A percentile compares a stretch with the other conserved stretches of the same genome.
phyloP scores from a whole-genome alignment of 2,797 vertebrate species.

The Anguilla anguilla region DNA sequence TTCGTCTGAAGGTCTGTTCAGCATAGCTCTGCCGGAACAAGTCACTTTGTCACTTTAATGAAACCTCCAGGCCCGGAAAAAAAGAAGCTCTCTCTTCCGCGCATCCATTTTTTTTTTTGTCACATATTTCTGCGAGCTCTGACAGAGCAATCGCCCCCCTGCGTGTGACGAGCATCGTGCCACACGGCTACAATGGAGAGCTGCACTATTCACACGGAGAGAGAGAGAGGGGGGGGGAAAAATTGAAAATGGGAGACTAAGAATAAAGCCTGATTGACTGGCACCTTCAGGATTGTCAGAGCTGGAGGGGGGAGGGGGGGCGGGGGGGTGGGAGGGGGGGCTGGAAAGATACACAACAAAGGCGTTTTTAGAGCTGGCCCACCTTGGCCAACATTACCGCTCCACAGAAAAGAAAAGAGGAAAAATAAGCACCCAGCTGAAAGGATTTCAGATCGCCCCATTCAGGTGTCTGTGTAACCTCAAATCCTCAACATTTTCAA shows the following conservation, averaged over 20 bases:
- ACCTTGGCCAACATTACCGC: neutral
- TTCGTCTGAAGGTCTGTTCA: neutral
- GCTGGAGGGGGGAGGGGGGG: too few relatives aligned
- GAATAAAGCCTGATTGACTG: slow-evolving; percentile 12
- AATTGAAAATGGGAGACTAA: slow-evolving; percentile 9
- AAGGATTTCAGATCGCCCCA: neutral
- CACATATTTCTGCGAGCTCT: neutral
- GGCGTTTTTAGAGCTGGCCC: neutral
- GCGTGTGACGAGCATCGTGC: neutral
- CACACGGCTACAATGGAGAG: neutral
- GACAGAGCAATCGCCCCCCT: neutral
- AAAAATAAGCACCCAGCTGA: neutral
- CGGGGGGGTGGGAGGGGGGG: neutral
- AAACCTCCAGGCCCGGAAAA: neutral
- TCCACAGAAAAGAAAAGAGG: neutral
- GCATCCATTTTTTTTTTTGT: slow-evolving; percentile 1
- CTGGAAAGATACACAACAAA: neutral
- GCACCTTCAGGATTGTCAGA: neutral
- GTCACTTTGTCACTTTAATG: slow-evolving; percentile 17
- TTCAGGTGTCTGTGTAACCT: neutral
- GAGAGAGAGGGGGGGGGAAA: too few relatives aligned
- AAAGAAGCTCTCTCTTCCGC: neutral
- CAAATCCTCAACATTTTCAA: neutral
- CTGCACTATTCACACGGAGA: neutral
- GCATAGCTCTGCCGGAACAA: neutral